Evolutionary conservation across 2,113 vertebrate species (phyloP), one percentile per base, ranked within the genome.

Genomic region (Machaerirhynchus nigripectus): DNA sequence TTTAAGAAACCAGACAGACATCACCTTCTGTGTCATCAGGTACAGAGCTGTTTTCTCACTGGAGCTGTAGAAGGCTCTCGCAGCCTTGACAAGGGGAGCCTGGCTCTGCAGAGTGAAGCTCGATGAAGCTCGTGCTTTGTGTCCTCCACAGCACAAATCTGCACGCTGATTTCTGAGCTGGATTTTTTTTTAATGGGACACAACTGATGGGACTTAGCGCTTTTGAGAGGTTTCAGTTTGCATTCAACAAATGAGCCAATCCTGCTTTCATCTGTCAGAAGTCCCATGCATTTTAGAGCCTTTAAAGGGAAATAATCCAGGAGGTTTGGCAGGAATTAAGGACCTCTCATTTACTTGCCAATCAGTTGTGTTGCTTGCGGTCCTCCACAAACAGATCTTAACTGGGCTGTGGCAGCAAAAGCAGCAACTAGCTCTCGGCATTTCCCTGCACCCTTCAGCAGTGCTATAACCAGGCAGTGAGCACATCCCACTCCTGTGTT

Each of bases 231-330:
- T 44, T 81, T 71, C 93, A 44, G 61, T 94, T 94, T 95, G 57
- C 74, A 56, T 93, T 76, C 87, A 79, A 23, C 73, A 71, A 79
- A 87, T 79, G 73, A 95, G 53, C n/a, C 1, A 1, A 20, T 81
- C 73, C 46, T 87, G 49, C 77, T 95, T 95, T 96, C 42, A 84
- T 95, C 80, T 89, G 31, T 89, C 91, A 94, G 40, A 87, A 92
- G 65, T 94, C 81, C 69, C 68, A 50, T 3, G 7, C n/a, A 44
- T 39, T 94, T 89, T 56, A 70, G 65, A 95, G 70, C 56, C 77
- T 89, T 93, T 91, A 71, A 89, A 76, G 31, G 59, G 22, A 71
- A 89, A 75, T 64, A 47, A 84, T 87, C 93, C 47, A 15, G 69
- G 74, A 65, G 69, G 65, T 65, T 95, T 65, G 87, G 80, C 65